Percentiles rank a stretch among this genome's conserved stretches.
phyloP scores from a whole-genome alignment of 2,113 vertebrate species.

The Axis porcinus region DNA sequence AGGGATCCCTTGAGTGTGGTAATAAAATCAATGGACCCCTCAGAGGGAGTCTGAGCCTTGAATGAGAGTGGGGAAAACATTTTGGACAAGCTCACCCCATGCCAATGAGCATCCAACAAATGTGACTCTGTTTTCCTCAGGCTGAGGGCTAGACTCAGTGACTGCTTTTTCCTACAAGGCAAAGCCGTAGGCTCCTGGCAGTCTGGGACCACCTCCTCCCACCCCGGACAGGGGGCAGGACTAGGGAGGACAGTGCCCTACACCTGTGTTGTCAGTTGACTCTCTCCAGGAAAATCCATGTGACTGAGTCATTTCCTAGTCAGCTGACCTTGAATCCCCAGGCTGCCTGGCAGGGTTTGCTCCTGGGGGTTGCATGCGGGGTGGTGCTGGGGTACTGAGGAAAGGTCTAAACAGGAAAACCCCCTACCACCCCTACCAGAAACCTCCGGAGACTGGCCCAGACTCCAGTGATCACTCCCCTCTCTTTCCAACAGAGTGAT shows the following conservation, averaged over 20 bases:
- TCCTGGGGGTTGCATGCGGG: neutral
- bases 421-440: neutral
- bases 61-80: neutral
- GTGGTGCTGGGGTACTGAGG: neutral
- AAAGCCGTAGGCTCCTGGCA: neutral
- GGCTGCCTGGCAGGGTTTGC: neutral
- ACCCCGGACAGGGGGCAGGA: neutral
- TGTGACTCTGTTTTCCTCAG: neutral
- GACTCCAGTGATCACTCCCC: neutral
- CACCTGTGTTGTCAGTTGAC: neutral
- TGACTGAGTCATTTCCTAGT: neutral
- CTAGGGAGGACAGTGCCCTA: neutral
- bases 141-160: neutral
- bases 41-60: too few species aligned
- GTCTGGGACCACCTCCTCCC: neutral
- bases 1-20: neutral
- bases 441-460: neutral
- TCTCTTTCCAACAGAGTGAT: neutral
- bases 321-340: neutral
- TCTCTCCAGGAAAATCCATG: neutral
- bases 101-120: too few species aligned
- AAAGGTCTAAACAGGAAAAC: neutral
- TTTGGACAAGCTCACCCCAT: fast-evolving
- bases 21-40: neutral
- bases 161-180: neutral